Evolutionary conservation across 2,113 vertebrate genomes (phyloP), one percentile per base, ranked within the genome.

Genomic region (Triplophysa dalaica): DNA sequence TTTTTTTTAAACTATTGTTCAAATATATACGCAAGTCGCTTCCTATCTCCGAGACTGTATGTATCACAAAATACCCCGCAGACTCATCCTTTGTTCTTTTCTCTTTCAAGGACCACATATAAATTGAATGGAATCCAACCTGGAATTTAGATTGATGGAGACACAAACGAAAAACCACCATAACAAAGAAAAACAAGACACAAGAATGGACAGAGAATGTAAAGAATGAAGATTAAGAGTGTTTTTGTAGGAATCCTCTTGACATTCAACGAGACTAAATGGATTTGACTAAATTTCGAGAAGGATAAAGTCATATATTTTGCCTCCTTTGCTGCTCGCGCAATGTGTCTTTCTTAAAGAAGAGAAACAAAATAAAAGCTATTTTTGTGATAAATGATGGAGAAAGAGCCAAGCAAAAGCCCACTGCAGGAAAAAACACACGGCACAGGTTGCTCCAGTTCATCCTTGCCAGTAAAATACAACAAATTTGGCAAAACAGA

Each of bases 201-300:
- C 76, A 83, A 77, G 82, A 80, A 67, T 75, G 73, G 81, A 88
- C 79, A 83, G 83, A 66, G 22, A 60, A 41, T 70, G 12, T 80
- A 76, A 90, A 85, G 79, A 84, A 89, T 84, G 80, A 86, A 85
- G 83, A 86, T 85, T 84, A 87, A 80, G 87, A 83, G 80, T 81
- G 86, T 88, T 83, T 82, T 78, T 80, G 80, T 82, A 85, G 86
- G 85, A 89, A 83, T 67, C 81, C 77, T 48, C 68, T 82, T 79
- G 60, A 74, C 77, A 78, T 75, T 65, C 64, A 72, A 60, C 22
- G 56, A 80, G 63, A 80, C 61, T 79, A 62, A 83, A 67, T 63
- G 29, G 54, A 65, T 22, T 24, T 38, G 56, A 80, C 67, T 70
- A 58, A 62, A 66, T 65, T 77, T 72, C 8, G 14, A 12, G 38